Evolutionary conservation across 2,888 invertebrate species (phyloP).

Genomic region (Epirrhoe tristata): DNA sequence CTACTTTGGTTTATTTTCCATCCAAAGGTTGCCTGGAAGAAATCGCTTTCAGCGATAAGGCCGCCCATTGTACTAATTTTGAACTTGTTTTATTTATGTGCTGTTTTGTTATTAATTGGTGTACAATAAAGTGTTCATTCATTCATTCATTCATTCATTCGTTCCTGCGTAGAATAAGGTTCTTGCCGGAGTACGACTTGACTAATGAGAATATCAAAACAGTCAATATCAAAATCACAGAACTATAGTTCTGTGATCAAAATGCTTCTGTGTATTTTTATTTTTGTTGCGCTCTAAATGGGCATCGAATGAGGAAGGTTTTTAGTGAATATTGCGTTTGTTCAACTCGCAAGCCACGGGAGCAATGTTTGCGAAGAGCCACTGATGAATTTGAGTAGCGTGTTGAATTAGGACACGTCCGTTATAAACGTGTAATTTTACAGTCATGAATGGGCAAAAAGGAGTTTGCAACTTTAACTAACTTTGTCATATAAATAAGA

Average conservation of each 20-base stretch:
- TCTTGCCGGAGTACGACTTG: too few species aligned
- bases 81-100: too few species aligned
- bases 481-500: neutral
- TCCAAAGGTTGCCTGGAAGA: too few species aligned
- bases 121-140: too few species aligned
- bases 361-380: constrained; percentile 69
- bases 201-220: too few species aligned
- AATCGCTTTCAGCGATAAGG: too few species aligned
- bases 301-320: constrained; percentile 45
- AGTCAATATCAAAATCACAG: too few species aligned
- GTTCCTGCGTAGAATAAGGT: too few species aligned
- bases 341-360: constrained; percentile 61
- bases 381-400: constrained; percentile 74
- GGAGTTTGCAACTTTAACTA: neutral
- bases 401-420: constrained; percentile 74
- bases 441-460: constrained; percentile 42
- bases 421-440: constrained; percentile 54
- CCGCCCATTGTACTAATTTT: too few species aligned
- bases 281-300: constrained; percentile 16
- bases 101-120: too few species aligned
- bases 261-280: constrained; percentile 13
- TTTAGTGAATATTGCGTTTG: constrained; percentile 71
- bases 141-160: too few species aligned
- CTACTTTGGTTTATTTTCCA: too few species aligned
- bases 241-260: neutral